A percentile compares a stretch with the other conserved stretches of the same genome.
Evolutionary conservation across 2,888 invertebrate species (phyloP).

Genomic region (Luperina nickerlii): DNA sequence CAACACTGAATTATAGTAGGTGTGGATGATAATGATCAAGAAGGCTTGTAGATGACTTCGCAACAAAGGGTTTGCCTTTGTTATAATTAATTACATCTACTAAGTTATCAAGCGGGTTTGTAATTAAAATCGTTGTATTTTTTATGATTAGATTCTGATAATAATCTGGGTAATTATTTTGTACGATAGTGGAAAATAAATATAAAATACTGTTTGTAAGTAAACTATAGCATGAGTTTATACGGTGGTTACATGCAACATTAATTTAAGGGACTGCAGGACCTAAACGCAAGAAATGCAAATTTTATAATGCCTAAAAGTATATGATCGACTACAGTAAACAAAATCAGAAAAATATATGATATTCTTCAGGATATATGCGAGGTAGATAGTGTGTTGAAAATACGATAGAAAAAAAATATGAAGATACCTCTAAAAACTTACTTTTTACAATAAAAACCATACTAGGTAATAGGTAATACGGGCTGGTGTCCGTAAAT

Average conservation of each 20-base stretch:
- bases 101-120: neutral
- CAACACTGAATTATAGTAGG: neutral
- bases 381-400: no score
- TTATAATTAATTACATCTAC: constrained; percentile 1
- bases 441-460: no score
- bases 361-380: no score
- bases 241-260: neutral
- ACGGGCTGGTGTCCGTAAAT: no score
- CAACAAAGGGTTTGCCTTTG: constrained; percentile 15
- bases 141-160: constrained; percentile 11
- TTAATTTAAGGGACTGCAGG: neutral
- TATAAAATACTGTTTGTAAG: neutral
- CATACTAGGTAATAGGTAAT: no score
- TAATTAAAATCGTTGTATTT: constrained; percentile 5
- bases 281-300: no score
- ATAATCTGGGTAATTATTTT: neutral
- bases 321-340: no score
- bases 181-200: neutral
- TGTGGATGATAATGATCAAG: constrained; percentile 14
- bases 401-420: no score
- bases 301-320: no score
- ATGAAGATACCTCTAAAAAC: no score
- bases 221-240: neutral
- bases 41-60: neutral
- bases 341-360: no score